Evolutionary conservation across 2,113 vertebrate genomes (phyloP).

Genomic region (Asarcornis scutulata): DNA sequence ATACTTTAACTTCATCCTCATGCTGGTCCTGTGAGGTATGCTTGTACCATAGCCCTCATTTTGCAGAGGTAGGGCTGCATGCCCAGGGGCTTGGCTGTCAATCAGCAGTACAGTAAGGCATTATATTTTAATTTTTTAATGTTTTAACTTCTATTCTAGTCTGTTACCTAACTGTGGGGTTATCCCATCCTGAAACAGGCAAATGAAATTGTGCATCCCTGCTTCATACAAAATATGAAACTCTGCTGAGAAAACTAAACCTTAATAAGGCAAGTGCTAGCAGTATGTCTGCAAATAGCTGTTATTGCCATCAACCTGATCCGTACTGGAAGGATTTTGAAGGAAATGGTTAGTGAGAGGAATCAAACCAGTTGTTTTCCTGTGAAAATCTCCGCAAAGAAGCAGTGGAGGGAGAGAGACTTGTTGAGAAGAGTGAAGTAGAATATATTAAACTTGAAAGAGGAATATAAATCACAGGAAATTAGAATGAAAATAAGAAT

Average conservation of each 20-base stretch:
- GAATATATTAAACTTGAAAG: constrained; percentile 11
- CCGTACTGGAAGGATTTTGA: not conserved
- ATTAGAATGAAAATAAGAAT: constrained; percentile 37
- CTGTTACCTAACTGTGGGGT: not conserved
- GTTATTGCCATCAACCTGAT: not conserved
- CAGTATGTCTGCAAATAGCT: not conserved
- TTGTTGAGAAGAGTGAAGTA: not conserved
- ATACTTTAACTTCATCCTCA: not conserved
- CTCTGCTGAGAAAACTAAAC: not conserved
- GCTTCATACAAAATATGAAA: not conserved
- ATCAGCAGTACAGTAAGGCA: not conserved
- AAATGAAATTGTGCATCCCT: not conserved
- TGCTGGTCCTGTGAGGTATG: not conserved
- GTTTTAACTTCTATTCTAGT: not conserved
- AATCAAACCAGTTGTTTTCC: not conserved
- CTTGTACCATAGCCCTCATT: not conserved
- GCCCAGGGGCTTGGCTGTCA: not conserved
- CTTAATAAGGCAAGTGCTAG: not conserved
- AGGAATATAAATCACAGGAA: not conserved
- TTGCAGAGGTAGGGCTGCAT: not conserved
- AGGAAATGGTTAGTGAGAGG: not conserved
- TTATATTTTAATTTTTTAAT: not conserved
- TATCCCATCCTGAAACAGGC: not conserved
- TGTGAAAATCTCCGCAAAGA: not conserved
- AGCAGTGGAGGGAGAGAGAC: not conserved